A percentile compares a stretch with the other conserved stretches of the same genome.
Conservation (phyloP, 2,888 invertebrate species). For the Morinoia aosen region DNA sequence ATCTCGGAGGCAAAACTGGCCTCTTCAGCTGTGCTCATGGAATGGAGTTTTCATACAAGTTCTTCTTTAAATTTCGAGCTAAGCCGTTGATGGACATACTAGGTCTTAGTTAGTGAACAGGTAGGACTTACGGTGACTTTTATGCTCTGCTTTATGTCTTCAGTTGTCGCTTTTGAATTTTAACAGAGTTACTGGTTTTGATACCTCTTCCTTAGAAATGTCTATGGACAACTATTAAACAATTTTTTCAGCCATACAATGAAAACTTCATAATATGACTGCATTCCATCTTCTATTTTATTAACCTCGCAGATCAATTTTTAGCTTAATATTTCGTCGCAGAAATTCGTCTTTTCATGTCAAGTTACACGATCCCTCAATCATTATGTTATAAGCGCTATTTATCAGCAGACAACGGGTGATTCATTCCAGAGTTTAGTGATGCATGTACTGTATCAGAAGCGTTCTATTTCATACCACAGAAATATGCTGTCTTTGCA, state of each 20-base stretch:
- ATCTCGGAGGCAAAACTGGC: neutral
- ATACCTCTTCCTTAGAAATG: neutral
- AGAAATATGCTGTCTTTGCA: neutral
- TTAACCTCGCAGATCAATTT: neutral
- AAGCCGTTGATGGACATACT: neutral
- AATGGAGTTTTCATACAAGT: neutral
- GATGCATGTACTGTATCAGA: neutral
- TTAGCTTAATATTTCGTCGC: neutral
- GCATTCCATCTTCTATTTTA: neutral
- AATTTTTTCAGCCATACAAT: neutral
- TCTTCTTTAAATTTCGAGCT: neutral
- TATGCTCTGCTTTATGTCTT: neutral
- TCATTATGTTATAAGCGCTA: neutral
- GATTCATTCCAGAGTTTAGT: neutral
- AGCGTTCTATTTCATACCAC: neutral
- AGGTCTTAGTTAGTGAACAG: neutral
- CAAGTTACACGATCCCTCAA: neutral
- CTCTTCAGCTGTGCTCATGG: neutral
- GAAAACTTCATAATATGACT: neutral
- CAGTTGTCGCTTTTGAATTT: constrained; percentile 1
- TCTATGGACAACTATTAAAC: neutral
- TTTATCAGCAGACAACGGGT: neutral
- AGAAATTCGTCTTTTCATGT: neutral
- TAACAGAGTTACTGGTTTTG: neutral
- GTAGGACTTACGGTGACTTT: neutral